Conservation (phyloP, 2,797 vertebrate genomes). For the Notoglanidium macrostoma region DNA sequence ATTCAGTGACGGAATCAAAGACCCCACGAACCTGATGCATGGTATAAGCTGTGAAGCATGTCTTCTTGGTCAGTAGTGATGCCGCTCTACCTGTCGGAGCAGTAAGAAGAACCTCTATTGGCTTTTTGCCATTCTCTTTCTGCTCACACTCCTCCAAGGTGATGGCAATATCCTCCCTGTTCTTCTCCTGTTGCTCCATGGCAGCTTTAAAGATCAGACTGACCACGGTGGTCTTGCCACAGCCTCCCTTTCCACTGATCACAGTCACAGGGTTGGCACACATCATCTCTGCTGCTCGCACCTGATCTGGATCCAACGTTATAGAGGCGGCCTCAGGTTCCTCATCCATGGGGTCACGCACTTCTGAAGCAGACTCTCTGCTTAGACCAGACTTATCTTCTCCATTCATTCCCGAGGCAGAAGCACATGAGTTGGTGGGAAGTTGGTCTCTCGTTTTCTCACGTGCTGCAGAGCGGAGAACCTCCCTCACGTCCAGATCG, state of each 20-base stretch:
- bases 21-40: slow-evolving; percentile 77
- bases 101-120: slow-evolving; percentile 75
- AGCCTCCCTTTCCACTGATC: slow-evolving; percentile 85
- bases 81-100: slow-evolving; percentile 83
- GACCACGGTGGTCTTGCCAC: slow-evolving; percentile 84
- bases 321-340: neutral
- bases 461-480: slow-evolving; percentile 57
- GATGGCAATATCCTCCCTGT: slow-evolving; percentile 63
- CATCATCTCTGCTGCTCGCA: slow-evolving; percentile 76
- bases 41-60: slow-evolving; percentile 75
- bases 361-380: neutral
- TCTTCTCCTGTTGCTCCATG: slow-evolving; percentile 56
- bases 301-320: slow-evolving; percentile 74
- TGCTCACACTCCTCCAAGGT: slow-evolving; percentile 60
- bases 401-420: neutral
- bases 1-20: neutral
- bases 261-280: slow-evolving; percentile 80
- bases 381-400: neutral
- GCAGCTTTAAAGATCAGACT: slow-evolving; percentile 75
- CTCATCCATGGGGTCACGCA: neutral
- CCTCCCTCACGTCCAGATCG: slow-evolving; percentile 65
- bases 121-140: slow-evolving; percentile 13
- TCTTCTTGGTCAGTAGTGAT: slow-evolving; percentile 76
- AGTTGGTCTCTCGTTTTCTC: neutral
- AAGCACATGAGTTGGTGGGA: neutral